A percentile compares a stretch with the other conserved stretches of the same genome.
Conservation (phyloP, 1,140 invertebrate genomes). For the Pseudomyrmex gracilis region DNA sequence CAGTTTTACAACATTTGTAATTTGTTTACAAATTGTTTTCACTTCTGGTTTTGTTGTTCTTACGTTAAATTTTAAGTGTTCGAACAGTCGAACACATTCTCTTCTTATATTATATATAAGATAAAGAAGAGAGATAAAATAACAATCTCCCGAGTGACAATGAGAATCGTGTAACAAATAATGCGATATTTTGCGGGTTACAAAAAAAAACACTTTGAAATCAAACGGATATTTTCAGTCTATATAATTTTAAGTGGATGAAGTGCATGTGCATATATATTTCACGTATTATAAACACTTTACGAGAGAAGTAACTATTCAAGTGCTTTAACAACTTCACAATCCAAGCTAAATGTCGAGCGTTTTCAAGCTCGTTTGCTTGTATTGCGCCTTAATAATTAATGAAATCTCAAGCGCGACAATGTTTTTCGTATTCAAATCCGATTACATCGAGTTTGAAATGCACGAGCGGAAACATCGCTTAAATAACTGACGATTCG, state of each 20-base stretch:
- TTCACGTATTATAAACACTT: constrained; percentile 6
- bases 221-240: constrained; percentile 3
- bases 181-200: constrained; percentile 12
- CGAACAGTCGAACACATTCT: no score
- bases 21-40: not conserved
- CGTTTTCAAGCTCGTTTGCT: constrained; percentile 33
- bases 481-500: constrained; percentile 33
- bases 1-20: not conserved
- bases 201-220: constrained; percentile 5
- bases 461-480: not conserved
- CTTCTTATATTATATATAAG: no score
- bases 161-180: not conserved
- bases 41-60: not conserved
- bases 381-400: constrained; percentile 25
- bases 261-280: not conserved
- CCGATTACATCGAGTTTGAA: constrained; percentile 2
- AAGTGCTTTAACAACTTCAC: constrained; percentile 38
- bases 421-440: constrained; percentile 40
- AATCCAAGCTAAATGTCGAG: constrained; percentile 9
- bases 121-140: no score
- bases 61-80: no score
- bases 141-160: no score
- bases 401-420: constrained; percentile 8
- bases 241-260: not conserved
- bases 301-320: not conserved